These are phyloP conservation scores for Biston betularia DNA, from an alignment of 2,888 invertebrate species.

Conservation along the genomic window DNA sequence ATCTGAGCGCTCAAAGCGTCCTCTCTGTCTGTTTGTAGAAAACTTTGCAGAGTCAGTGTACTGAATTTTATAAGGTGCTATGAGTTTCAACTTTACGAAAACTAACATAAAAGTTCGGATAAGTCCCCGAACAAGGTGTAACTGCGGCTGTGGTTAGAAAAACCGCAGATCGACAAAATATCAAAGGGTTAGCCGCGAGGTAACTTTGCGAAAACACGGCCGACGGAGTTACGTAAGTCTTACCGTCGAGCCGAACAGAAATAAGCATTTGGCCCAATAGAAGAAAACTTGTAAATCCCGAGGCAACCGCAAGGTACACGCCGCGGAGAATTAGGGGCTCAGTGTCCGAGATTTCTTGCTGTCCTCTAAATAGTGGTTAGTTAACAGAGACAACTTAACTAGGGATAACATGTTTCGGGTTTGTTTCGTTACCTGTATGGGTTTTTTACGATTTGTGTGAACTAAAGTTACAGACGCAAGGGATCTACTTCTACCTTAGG, in stretches of 20 bases:
- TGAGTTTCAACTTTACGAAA: slow-evolving; percentile 20
- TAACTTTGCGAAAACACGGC: slow-evolving; percentile 64
- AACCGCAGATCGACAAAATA: slow-evolving; percentile 66
- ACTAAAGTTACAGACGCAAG: slow-evolving; percentile 17
- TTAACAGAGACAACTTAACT: slow-evolving; percentile 44
- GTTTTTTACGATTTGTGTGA: slow-evolving; percentile 26
- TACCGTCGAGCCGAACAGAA: slow-evolving; percentile 61
- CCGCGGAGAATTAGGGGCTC: slow-evolving; percentile 54
- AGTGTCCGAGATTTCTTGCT: slow-evolving; percentile 54
- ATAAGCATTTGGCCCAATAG: slow-evolving; percentile 75
- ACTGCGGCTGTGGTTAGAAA: slow-evolving; percentile 49
- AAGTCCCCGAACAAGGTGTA: slow-evolving; percentile 44
- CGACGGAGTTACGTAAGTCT: slow-evolving; percentile 62
- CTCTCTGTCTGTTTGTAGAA: slow-evolving; percentile 2
- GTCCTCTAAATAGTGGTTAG: slow-evolving; percentile 60
- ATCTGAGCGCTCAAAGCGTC: slow-evolving; percentile 14
- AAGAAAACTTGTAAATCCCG: slow-evolving; percentile 81
- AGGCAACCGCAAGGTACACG: slow-evolving; percentile 71
- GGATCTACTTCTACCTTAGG: slow-evolving; percentile 1
- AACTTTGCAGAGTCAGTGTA: slow-evolving; percentile 10
- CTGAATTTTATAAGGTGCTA: slow-evolving; percentile 20
- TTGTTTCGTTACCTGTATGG: slow-evolving; percentile 44
- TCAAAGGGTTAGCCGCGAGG: slow-evolving; percentile 62
- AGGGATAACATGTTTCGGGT: slow-evolving; percentile 49
- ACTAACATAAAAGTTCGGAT: slow-evolving; percentile 40